Evolutionary conservation across 2,797 vertebrate species (phyloP).

Genomic region (Thripadectes ignobilis): DNA sequence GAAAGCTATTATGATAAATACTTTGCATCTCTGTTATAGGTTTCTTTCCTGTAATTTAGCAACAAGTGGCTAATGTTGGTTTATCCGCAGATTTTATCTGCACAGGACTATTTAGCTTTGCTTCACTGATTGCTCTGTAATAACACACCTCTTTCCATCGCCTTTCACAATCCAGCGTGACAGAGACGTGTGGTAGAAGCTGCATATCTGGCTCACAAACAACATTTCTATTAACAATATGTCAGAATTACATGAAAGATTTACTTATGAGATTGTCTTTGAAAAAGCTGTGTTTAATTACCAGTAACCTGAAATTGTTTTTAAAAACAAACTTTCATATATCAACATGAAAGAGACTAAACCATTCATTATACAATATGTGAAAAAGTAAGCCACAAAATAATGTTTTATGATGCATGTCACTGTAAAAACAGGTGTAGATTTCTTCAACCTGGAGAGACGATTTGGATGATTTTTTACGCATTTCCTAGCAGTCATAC

Average conservation of each 20-base stretch:
- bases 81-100: not conserved
- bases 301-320: not conserved
- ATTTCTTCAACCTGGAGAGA: not conserved
- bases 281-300: not conserved
- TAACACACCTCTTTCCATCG: not conserved
- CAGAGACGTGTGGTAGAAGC: not conserved
- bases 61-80: not conserved
- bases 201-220: not conserved
- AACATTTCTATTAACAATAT: not conserved
- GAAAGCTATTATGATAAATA: not conserved
- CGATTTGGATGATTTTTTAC: not conserved
- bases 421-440: not conserved
- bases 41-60: not conserved
- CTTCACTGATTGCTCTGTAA: not conserved
- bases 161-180: not conserved
- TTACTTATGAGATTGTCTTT: not conserved
- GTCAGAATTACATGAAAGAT: not conserved
- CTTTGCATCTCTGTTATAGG: not conserved
- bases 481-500: not conserved
- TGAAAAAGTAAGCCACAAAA: not conserved
- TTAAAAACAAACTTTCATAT: not conserved
- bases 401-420: not conserved
- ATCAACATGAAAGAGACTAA: not conserved
- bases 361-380: fast-evolving
- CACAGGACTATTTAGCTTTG: not conserved